A percentile compares a stretch with the other conserved stretches of the same genome.
Conservation (phyloP, 2,797 vertebrate species). For the Presbytis comata region DNA sequence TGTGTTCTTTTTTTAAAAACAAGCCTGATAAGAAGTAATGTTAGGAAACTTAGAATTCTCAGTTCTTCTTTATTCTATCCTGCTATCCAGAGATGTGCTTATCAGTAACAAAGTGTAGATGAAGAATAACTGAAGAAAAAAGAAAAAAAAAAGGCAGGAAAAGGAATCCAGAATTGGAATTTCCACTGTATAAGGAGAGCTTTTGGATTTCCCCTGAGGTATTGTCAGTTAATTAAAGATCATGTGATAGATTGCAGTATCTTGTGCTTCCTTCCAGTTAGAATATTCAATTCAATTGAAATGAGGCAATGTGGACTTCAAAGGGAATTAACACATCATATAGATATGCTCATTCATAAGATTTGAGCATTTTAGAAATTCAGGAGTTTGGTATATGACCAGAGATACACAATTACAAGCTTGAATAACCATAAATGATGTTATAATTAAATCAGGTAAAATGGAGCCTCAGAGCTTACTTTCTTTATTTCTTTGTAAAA, state of each 20-base stretch:
- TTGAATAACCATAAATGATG: background rate
- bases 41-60: constrained; percentile 26
- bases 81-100: background rate
- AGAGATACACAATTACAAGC: constrained; percentile 6
- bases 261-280: constrained; percentile 32
- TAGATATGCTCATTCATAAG: background rate
- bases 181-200: background rate
- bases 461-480: background rate
- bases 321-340: constrained; percentile 41
- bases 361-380: constrained; percentile 44
- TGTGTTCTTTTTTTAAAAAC: background rate
- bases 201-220: constrained; percentile 23
- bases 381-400: background rate
- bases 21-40: constrained; percentile 1
- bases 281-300: constrained; percentile 32
- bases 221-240: constrained; percentile 57
- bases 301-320: constrained; percentile 35
- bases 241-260: background rate
- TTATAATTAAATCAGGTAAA: background rate
- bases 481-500: background rate
- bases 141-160: background rate
- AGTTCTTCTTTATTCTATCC: background rate
- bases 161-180: background rate
- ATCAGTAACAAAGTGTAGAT: background rate
- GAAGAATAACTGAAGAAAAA: background rate